Conservation (phyloP, 2,797 vertebrate genomes). For the Oceanodroma leucorhoa region DNA sequence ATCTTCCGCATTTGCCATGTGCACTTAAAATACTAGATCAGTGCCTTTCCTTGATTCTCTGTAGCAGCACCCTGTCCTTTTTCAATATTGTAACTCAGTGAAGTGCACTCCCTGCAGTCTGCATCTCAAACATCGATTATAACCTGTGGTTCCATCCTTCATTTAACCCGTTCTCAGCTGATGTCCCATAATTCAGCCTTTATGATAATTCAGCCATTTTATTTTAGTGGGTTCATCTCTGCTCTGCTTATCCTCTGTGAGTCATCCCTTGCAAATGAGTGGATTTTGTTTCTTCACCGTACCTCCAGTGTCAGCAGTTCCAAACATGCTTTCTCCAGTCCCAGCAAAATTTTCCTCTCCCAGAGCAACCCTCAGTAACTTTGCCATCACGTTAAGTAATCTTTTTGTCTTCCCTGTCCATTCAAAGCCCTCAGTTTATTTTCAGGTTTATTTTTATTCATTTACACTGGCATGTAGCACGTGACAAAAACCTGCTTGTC, state of each 20-base stretch:
- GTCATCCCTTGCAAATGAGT: neutral
- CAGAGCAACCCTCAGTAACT: neutral
- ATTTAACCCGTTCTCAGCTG: neutral
- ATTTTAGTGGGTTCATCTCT: neutral
- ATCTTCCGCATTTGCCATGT: accelerated
- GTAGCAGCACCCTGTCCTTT: neutral
- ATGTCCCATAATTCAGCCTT: neutral
- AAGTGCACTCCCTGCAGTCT: neutral
- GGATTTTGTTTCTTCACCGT: neutral
- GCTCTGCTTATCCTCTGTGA: neutral
- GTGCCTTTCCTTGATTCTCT: neutral
- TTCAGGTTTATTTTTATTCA: neutral
- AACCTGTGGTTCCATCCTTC: neutral
- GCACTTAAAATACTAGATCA: neutral
- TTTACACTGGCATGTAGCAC: neutral
- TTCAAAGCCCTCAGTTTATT: neutral
- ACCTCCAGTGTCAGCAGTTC: neutral
- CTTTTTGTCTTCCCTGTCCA: neutral
- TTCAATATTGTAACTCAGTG: neutral
- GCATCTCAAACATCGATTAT: neutral
- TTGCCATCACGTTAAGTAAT: neutral
- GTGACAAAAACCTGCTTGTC: neutral
- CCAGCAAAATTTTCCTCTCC: neutral
- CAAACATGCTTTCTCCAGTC: neutral
- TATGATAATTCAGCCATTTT: neutral